Percentiles rank a stretch among this genome's conserved stretches.
phyloP scores from a whole-genome alignment of 1,140 invertebrate species.

The Drosophila nebulosa region DNA sequence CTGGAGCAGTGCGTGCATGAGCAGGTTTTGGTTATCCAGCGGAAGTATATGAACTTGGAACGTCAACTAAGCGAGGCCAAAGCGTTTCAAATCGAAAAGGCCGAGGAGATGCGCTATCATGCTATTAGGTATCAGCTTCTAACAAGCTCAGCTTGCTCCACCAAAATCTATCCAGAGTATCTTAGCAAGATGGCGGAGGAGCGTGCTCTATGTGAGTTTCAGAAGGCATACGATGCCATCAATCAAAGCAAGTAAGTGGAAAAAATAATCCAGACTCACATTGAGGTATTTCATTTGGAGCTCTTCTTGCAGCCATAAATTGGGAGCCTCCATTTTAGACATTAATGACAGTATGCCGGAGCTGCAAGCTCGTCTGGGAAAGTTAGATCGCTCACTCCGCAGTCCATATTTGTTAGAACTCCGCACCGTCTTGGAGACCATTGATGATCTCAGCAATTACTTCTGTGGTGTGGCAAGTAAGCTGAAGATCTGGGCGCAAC shows the following conservation, averaged over 20 bases:
- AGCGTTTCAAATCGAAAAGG: constrained; percentile 33
- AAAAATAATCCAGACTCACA: neutral
- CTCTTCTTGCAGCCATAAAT: constrained; percentile 1
- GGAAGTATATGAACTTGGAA: constrained; percentile 7
- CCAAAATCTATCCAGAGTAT: constrained; percentile 60
- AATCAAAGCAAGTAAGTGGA: constrained; percentile 47
- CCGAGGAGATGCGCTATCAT: constrained; percentile 56
- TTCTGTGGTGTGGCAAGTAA: constrained; percentile 56
- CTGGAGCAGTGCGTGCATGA: constrained; percentile 60
- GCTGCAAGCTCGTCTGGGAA: constrained; percentile 27
- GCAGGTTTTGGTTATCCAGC: constrained; percentile 43
- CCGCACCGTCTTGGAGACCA: constrained; percentile 28
- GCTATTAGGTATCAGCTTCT: constrained; percentile 48
- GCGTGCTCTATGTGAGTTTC: constrained; percentile 52
- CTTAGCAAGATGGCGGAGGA: constrained; percentile 50
- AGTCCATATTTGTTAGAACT: constrained; percentile 37
- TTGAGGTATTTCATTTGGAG: neutral
- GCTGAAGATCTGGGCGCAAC: constrained; percentile 49
- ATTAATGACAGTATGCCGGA: constrained; percentile 35
- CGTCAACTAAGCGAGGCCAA: constrained; percentile 17
- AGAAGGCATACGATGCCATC: constrained; percentile 42
- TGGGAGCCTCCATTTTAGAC: constrained; percentile 16
- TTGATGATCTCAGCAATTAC: constrained; percentile 50
- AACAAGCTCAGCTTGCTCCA: constrained; percentile 17
- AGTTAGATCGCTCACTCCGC: constrained; percentile 34